Base-by-base conservation (phyloP, 2,797 vertebrate genomes). In the Babyrousa celebensis region DNA sequence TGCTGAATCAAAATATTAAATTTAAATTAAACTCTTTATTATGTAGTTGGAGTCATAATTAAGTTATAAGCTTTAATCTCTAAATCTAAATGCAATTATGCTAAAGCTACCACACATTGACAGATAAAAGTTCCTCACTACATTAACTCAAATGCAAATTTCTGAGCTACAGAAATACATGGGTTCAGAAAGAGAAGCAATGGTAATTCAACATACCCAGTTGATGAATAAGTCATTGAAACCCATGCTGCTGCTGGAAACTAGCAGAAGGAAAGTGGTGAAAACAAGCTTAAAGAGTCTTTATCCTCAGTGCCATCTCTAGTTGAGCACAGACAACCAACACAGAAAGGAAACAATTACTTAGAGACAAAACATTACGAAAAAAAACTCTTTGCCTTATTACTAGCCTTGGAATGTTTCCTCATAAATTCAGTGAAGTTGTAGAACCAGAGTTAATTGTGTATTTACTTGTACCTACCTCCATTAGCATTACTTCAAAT, bases 71-170 rank as follows among this genome's bases (percentile, higher is more conserved):
- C 16, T 87, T 95, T 96, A 95, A 95, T 94, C 54, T 95, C 58
- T 82, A 93, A 89, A 91, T 94, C 80, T 82, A 93, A 97, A 97
- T 83, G 29, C 74, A 96, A 86, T 97, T 95, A 92, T 89, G 85
- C 43, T 92, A 90, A 95, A 85, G 20, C 54, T 75, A 91, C 10
- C 12, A n/a, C 40, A 77, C 12, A 75, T 70, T 83, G 60, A 85
- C 65, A 96, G 94, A 91, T 93, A 58, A 96, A 96, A 75, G 18
- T 77, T 85, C 27, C 48, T 92, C 79, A 84, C 36, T 85, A 84
- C 21, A 83, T 79, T 77, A 94, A 86, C 48, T 96, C 78, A 95
- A 95, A 97, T 78, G 67, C 65, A 91, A 89, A 96, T 84, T 92
- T 89, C 79, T 20, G 29, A 95, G 83, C 77, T 71, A 83, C 27